Evolutionary conservation across 2,797 vertebrate species (phyloP).

Genomic region (Sebastes trivittatus): DNA sequence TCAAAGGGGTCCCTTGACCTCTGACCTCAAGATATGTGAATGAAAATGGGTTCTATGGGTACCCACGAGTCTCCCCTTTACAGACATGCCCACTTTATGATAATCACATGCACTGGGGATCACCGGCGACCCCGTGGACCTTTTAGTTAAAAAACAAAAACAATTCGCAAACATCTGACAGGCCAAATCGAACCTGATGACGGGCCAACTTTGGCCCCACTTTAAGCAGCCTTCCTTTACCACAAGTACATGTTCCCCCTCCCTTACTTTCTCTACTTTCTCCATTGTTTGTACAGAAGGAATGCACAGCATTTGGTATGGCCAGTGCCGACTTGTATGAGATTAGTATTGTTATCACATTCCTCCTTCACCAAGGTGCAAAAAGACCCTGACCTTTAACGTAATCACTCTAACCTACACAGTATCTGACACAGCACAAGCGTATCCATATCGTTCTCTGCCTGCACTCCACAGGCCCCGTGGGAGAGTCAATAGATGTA

Average conservation of each 20-base stretch:
- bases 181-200: too few species aligned
- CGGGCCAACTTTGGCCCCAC: too few species aligned
- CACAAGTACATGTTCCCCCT: slow-evolving; percentile 19
- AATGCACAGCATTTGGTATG: slow-evolving; percentile 38
- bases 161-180: too few species aligned
- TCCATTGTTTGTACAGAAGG: slow-evolving; percentile 14
- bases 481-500: slow-evolving; percentile 37
- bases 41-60: fast-evolving
- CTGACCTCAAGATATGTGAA: fast-evolving
- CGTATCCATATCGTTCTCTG: slow-evolving; percentile 27
- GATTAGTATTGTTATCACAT: slow-evolving; percentile 74
- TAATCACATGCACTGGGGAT: too few species aligned
- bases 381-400: slow-evolving; percentile 71
- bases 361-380: slow-evolving; percentile 47
- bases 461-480: slow-evolving; percentile 25
- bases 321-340: slow-evolving; percentile 14
- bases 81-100: too few species aligned
- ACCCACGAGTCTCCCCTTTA: too few species aligned
- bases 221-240: too few species aligned
- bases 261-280: slow-evolving; percentile 21
- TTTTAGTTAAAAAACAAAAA: too few species aligned
- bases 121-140: too few species aligned
- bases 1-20: too few species aligned
- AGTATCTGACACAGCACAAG: slow-evolving; percentile 39
- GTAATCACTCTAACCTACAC: slow-evolving; percentile 62